phyloP scores from a whole-genome alignment of 2,113 vertebrate species.

The Plectropomus leopardus region DNA sequence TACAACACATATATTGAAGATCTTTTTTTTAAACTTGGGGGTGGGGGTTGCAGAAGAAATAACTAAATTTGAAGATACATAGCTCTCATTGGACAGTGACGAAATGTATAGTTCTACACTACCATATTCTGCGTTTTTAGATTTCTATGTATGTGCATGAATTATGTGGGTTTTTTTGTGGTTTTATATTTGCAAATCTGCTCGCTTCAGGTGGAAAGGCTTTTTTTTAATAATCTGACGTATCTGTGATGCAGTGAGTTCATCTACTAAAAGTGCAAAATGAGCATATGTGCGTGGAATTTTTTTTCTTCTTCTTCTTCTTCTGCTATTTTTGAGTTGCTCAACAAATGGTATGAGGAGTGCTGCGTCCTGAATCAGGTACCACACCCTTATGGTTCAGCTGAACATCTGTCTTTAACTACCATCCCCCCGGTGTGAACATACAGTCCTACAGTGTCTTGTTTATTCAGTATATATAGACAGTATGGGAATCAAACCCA shows the following conservation, averaged over 20 bases:
- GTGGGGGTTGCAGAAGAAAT: too few relatives aligned
- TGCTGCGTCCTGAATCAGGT: slow-evolving; percentile 47
- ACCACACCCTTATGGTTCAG: slow-evolving; percentile 65
- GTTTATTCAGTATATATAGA: slow-evolving; percentile 59
- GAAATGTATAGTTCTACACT: background rate
- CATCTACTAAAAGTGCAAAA: background rate
- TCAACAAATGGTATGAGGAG: slow-evolving; percentile 53
- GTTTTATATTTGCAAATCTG: background rate
- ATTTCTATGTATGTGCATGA: background rate
- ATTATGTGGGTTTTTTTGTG: background rate
- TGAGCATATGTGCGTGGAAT: background rate
- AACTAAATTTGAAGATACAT: background rate
- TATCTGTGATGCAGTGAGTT: background rate
- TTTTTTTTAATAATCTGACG: background rate
- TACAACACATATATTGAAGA: too few relatives aligned
- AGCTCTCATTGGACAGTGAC: background rate
- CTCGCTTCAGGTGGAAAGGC: background rate
- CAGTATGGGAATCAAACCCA: slow-evolving; percentile 60
- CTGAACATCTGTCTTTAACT: slow-evolving; percentile 71
- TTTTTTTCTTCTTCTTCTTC: background rate
- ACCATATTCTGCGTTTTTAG: background rate
- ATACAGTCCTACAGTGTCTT: slow-evolving; percentile 28
- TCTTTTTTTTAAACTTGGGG: too few relatives aligned
- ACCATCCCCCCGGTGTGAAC: slow-evolving; percentile 20
- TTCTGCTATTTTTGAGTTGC: slow-evolving; percentile 39